Conservation (phyloP, 2,888 invertebrate genomes). For the Germaria angustata region DNA sequence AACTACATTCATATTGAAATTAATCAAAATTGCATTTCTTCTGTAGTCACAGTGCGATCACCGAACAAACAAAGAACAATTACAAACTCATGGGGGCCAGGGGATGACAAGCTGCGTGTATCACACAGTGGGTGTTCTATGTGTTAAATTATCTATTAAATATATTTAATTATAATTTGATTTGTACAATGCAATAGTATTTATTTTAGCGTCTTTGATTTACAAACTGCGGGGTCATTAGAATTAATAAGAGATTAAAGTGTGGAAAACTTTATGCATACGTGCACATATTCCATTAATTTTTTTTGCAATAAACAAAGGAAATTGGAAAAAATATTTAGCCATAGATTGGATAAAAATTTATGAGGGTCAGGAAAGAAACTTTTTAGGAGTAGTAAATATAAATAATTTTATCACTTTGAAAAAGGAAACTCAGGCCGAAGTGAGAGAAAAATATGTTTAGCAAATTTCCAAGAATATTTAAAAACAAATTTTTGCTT, state of each 20-base stretch:
- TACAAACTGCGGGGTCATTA: slow-evolving; percentile 24
- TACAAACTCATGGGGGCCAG: slow-evolving; percentile 9
- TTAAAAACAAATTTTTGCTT: background rate
- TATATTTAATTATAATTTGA: slow-evolving; percentile 6
- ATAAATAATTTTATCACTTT: too few relatives aligned
- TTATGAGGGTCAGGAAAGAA: slow-evolving; percentile 10
- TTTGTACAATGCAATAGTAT: background rate
- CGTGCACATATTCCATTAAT: too few relatives aligned
- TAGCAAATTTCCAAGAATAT: background rate
- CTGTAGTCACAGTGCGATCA: background rate
- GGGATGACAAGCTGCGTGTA: background rate
- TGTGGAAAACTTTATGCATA: slow-evolving; percentile 3
- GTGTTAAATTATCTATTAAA: slow-evolving; percentile 4
- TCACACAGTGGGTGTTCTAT: background rate
- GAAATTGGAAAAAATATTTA: slow-evolving; percentile 1
- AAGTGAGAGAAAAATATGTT: too few relatives aligned
- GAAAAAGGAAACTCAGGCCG: too few relatives aligned
- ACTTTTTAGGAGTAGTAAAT: background rate
- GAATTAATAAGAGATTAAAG: background rate
- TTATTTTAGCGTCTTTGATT: slow-evolving; percentile 18
- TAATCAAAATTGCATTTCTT: background rate
- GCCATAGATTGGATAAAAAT: background rate
- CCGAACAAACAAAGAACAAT: background rate
- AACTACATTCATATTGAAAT: background rate
- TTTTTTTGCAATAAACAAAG: slow-evolving; percentile 48